Conservation (phyloP, 2,113 vertebrate species). For the Isurus oxyrinchus region DNA sequence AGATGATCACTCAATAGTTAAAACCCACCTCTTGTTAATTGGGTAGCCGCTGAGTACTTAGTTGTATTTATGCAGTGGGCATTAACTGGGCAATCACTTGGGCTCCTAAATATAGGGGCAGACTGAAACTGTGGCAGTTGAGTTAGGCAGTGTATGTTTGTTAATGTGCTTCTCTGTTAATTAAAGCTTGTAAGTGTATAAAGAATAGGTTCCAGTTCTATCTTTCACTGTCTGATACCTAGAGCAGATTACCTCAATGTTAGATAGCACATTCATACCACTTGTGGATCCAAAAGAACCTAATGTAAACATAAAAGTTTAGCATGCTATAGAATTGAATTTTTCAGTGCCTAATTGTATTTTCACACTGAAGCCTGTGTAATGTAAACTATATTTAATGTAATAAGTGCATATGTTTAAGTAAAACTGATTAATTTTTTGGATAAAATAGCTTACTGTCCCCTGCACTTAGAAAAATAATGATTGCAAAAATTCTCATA, state of each 20-base stretch:
- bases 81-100: too few relatives aligned
- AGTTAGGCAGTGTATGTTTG: not conserved
- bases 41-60: too few relatives aligned
- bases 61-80: too few relatives aligned
- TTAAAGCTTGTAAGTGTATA: not conserved
- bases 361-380: not conserved
- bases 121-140: too few relatives aligned
- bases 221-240: not conserved
- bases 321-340: not conserved
- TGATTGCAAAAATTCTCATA: not conserved
- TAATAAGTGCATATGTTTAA: not conserved
- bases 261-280: not conserved
- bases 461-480: not conserved
- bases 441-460: not conserved
- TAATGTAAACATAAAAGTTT: not conserved
- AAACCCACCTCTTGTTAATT: not conserved
- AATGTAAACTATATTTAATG: not conserved
- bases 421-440: not conserved
- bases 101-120: too few relatives aligned
- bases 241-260: not conserved
- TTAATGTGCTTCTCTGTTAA: not conserved
- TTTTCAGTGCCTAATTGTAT: not conserved
- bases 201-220: not conserved
- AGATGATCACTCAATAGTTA: not conserved
- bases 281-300: not conserved